Evolutionary conservation across 2,113 vertebrate genomes (phyloP).

Genomic region (Monopterus albus): DNA sequence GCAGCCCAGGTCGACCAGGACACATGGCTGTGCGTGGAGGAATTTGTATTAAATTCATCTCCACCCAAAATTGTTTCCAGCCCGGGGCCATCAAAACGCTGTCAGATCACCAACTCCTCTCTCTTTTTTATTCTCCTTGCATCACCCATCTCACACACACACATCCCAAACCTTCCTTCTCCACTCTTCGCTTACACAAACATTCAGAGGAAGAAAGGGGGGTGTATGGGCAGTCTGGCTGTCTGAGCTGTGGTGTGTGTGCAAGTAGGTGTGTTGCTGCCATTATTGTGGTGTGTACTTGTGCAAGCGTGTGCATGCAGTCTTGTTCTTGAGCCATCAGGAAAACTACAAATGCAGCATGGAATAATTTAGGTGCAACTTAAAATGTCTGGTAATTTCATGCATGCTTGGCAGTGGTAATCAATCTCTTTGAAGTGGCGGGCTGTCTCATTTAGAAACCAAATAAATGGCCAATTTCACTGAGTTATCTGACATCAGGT

Average conservation of each 20-base stretch:
- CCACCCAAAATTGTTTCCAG: constrained; percentile 76
- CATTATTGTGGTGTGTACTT: constrained; percentile 1
- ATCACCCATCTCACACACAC: constrained; percentile 18
- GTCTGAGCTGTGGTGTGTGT: constrained; percentile 32
- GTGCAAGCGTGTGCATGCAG: constrained; percentile 1
- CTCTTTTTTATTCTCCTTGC: constrained; percentile 18
- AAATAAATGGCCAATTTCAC: constrained; percentile 70
- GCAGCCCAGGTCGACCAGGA: constrained; percentile 53
- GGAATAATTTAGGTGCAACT: constrained; percentile 59
- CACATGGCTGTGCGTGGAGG: constrained; percentile 58
- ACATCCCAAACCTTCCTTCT: constrained; percentile 10
- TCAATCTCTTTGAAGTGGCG: constrained; percentile 72
- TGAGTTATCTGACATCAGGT: constrained; percentile 66
- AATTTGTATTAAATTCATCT: constrained; percentile 73
- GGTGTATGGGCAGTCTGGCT: constrained; percentile 30
- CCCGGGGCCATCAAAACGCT: constrained; percentile 69
- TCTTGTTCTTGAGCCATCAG: constrained; percentile 49
- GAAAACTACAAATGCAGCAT: constrained; percentile 46
- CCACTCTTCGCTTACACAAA: constrained; percentile 62
- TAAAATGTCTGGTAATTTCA: constrained; percentile 71
- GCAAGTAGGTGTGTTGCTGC: neutral
- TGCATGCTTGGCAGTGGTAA: constrained; percentile 65
- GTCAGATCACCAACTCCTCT: constrained; percentile 64
- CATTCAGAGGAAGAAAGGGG: constrained; percentile 23
- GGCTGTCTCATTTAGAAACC: constrained; percentile 71